These are phyloP conservation scores for Carassius auratus DNA, from an alignment of 2,113 vertebrate genomes.

Conservation along the genomic window DNA sequence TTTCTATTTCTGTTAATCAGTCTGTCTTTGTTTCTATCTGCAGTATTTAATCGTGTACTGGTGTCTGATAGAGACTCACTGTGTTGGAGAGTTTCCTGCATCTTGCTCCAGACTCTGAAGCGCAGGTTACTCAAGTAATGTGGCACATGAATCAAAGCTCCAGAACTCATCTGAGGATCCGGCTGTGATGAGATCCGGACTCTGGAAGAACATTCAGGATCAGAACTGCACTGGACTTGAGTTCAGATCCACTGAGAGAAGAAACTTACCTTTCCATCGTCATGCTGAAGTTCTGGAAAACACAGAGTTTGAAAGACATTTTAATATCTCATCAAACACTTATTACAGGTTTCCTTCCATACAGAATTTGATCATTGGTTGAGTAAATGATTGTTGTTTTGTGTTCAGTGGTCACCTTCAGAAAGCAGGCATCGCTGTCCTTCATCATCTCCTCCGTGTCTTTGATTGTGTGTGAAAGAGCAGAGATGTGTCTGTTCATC, in stretches of 20 bases:
- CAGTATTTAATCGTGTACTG: too few relatives aligned
- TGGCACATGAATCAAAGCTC: too few relatives aligned
- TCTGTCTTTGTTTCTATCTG: too few relatives aligned
- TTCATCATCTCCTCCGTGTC: neutral
- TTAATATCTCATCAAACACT: neutral
- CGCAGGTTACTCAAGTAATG: too few relatives aligned
- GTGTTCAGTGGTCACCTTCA: neutral
- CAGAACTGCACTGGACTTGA: neutral
- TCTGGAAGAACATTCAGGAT: too few relatives aligned
- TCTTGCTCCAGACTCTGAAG: too few relatives aligned
- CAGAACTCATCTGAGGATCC: too few relatives aligned
- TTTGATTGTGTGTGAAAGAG: neutral
- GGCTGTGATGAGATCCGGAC: too few relatives aligned
- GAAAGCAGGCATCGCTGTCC: neutral
- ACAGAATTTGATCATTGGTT: neutral
- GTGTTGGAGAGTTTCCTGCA: too few relatives aligned
- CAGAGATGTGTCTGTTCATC: neutral
- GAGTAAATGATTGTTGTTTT: neutral
- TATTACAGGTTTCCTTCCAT: too few relatives aligned
- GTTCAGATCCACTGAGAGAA: slow-evolving; percentile 3
- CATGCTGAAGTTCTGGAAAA: neutral
- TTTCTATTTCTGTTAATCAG: too few relatives aligned
- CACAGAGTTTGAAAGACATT: neutral
- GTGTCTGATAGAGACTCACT: too few relatives aligned
- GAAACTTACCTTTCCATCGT: neutral